A percentile compares a stretch with the other conserved stretches of the same genome.
Conservation (phyloP, 2,797 vertebrate species). For the Hoplostethus mediterraneus region DNA sequence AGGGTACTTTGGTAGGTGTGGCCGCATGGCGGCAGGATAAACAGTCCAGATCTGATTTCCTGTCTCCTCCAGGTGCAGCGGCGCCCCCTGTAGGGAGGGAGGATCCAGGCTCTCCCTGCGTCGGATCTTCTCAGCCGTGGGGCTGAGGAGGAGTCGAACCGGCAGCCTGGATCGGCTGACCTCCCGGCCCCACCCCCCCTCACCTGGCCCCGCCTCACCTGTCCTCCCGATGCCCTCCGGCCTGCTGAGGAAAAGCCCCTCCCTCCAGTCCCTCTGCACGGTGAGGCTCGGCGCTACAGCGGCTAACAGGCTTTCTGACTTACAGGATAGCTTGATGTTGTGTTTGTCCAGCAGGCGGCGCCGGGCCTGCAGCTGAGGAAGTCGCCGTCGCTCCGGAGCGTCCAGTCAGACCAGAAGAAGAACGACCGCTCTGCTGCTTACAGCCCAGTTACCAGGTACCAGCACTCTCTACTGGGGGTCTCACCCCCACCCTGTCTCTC, state of each 20-base stretch:
- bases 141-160: constrained; percentile 67
- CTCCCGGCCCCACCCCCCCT: background rate
- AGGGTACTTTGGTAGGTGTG: no score
- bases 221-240: constrained; percentile 10
- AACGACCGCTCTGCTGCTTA: constrained; percentile 84
- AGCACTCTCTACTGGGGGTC: no score
- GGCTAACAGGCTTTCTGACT: no score
- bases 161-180: constrained; percentile 79
- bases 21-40: no score
- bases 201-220: background rate
- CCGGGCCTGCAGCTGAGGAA: constrained; percentile 85
- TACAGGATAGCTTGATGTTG: background rate
- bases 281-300: constrained; percentile 53
- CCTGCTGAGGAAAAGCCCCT: constrained; percentile 69
- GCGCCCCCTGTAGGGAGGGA: constrained; percentile 42
- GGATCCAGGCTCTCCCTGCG: constrained; percentile 73
- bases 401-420: constrained; percentile 80
- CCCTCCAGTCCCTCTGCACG: constrained; percentile 69
- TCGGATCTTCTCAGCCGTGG: constrained; percentile 78
- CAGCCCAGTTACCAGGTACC: constrained; percentile 59
- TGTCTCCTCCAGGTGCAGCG: no score
- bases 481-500: no score
- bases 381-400: constrained; percentile 85
- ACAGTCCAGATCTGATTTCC: no score
- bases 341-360: constrained; percentile 82